Percentiles rank a stretch among this genome's conserved stretches.
phyloP scores from a whole-genome alignment of 2,113 vertebrate genomes.

The Strigops habroptila region DNA sequence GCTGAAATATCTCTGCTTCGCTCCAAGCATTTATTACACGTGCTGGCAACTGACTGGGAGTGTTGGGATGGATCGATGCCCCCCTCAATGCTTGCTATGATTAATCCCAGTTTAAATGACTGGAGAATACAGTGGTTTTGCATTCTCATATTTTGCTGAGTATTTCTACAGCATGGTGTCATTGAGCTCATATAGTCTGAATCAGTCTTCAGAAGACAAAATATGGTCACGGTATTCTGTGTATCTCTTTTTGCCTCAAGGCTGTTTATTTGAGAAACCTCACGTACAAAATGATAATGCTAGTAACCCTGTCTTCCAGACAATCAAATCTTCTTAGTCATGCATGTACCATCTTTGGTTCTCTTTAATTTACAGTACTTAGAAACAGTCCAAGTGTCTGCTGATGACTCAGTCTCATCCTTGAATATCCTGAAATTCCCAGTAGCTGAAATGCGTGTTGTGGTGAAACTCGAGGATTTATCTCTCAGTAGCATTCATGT shows the following conservation, averaged over 20 bases:
- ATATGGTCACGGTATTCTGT: background rate
- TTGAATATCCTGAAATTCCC: background rate
- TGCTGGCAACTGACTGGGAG: too few relatives aligned
- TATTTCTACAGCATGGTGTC: background rate
- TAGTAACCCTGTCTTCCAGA: background rate
- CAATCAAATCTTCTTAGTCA: background rate
- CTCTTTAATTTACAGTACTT: background rate
- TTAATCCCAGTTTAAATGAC: background rate
- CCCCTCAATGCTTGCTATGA: too few relatives aligned
- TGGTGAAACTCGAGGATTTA: background rate
- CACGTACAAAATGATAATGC: background rate
- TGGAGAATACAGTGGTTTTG: background rate
- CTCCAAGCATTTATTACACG: too few relatives aligned
- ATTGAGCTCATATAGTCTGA: background rate
- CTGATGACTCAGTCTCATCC: background rate
- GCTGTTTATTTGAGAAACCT: background rate
- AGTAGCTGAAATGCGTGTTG: background rate
- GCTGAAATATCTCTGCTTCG: too few relatives aligned
- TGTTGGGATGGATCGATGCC: background rate
- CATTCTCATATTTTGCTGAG: background rate
- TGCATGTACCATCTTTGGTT: background rate
- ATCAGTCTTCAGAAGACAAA: background rate
- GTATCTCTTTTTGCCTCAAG: background rate
- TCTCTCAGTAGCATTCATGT: background rate
- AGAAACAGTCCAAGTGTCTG: background rate